Base-by-base conservation (phyloP, 2,113 vertebrate genomes). In the Lycaon pictus region DNA sequence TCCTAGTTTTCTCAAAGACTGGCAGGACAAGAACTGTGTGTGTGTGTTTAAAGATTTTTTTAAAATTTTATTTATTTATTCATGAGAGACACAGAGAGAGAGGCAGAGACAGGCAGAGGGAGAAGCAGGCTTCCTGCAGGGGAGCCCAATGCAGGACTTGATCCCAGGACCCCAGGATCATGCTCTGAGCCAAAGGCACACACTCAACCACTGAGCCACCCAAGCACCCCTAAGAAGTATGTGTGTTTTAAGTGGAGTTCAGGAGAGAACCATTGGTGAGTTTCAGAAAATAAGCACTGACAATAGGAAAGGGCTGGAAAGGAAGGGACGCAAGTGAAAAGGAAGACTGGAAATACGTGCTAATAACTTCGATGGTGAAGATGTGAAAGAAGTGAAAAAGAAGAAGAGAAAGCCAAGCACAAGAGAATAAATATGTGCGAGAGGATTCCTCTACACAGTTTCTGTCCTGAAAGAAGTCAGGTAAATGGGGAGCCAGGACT, bases 1-100 rank as follows among this genome's bases (percentile, higher is more conserved):
- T 11, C 12, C 91, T 88, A n/a, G 20, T 94, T 94, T 96, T 96
- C 69, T 71, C 88, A 80, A 95, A 91, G 69, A 37, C 76, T 76
- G 94, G 32, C 25, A 74, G 35, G 60, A 81, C 6, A 29, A 90
- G 37, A 62, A 67, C 20, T 17, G 27, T 48, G 51, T 25, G 11
- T 22, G 56, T 53, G 55, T 35, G 22, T 43, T 43, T 43, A 43
- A 43, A 43, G 43, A 43, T 43, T 43, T 43, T 43, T 43, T 43
- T 7, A 43, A 43, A 43, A 7, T 43, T 43, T 43, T 43, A 43
- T 43, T 43, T 43, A 43, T 43, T 43, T 43, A 43, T 43, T 43
- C 43, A 43, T 43, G 43, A 43, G 7, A 43, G 43, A 7, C 43
- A 43, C 43, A 43, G 43, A 43, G 43, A 43, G 43, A 43, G 43